These are phyloP conservation scores for Hypomesus transpacificus DNA, from an alignment of 2,113 vertebrate species.

Conservation along the genomic window DNA sequence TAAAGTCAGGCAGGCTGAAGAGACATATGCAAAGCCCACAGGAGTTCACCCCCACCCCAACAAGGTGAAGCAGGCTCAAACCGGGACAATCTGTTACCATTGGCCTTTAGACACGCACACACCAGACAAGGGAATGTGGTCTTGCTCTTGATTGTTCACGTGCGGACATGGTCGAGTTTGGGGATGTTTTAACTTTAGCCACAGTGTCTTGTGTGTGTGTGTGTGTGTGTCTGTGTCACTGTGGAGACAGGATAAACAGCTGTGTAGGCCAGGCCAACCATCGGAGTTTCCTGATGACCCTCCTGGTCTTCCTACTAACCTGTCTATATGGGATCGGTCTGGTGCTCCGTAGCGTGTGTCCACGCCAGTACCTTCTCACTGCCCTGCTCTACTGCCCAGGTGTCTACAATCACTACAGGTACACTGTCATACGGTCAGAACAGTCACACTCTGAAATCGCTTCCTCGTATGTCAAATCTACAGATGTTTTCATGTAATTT, in stretches of 20 bases:
- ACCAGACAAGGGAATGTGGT: not conserved
- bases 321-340: constrained; percentile 87
- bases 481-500: too few species aligned
- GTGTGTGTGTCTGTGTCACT: constrained; percentile 17
- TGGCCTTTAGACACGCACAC: constrained; percentile 16
- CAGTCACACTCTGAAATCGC: too few species aligned
- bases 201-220: constrained; percentile 17
- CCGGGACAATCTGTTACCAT: constrained; percentile 41
- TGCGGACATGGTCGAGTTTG: not conserved
- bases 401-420: constrained; percentile 90
- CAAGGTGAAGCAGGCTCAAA: constrained; percentile 18
- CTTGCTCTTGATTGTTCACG: not conserved
- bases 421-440: not conserved
- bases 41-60: constrained; percentile 24
- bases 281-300: constrained; percentile 87
- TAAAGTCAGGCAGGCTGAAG: constrained; percentile 22
- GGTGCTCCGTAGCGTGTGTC: constrained; percentile 85
- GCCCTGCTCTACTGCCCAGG: constrained; percentile 93
- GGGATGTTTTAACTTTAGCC: not conserved
- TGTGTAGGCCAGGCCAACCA: constrained; percentile 96
- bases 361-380: constrained; percentile 69
- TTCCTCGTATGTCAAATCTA: too few species aligned
- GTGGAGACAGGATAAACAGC: constrained; percentile 89
- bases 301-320: constrained; percentile 87
- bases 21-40: constrained; percentile 42